A percentile compares a stretch with the other conserved stretches of the same genome.
Evolutionary conservation across 1,140 invertebrate species (phyloP).

Genomic region (Papilio helenus): DNA sequence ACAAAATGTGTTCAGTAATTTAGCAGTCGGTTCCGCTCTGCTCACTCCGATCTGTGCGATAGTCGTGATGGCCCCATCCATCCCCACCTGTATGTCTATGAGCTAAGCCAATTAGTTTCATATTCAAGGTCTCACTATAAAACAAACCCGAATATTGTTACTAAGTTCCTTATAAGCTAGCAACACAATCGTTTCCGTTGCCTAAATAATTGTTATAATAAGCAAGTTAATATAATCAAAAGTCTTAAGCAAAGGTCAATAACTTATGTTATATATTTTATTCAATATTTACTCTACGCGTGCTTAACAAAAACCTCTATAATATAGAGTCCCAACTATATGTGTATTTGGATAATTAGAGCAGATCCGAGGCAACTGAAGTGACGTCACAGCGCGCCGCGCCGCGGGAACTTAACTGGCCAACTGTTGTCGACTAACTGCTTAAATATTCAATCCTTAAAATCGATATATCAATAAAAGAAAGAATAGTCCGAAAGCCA

Average conservation of each 20-base stretch:
- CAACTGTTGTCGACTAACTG: neutral
- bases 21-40: conserved; percentile 25
- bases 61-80: neutral
- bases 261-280: too few species aligned
- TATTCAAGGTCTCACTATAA: neutral
- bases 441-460: neutral
- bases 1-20: conserved; percentile 24
- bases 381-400: conserved; percentile 42
- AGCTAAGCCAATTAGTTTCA: neutral
- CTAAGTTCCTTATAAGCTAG: too few species aligned
- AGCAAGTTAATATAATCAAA: neutral
- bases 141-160: too few species aligned
- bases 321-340: neutral
- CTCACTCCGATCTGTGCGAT: neutral
- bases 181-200: neutral
- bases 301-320: neutral
- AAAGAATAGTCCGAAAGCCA: too few species aligned
- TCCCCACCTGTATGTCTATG: neutral
- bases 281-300: too few species aligned
- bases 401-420: neutral
- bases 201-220: neutral
- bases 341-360: neutral
- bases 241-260: neutral
- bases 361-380: conserved; percentile 32
- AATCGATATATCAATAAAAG: neutral